A percentile compares a stretch with the other conserved stretches of the same genome.
These are phyloP conservation scores for Chrysolina haemoptera DNA, from an alignment of 2,888 invertebrate genomes.

Conservation along the genomic window DNA sequence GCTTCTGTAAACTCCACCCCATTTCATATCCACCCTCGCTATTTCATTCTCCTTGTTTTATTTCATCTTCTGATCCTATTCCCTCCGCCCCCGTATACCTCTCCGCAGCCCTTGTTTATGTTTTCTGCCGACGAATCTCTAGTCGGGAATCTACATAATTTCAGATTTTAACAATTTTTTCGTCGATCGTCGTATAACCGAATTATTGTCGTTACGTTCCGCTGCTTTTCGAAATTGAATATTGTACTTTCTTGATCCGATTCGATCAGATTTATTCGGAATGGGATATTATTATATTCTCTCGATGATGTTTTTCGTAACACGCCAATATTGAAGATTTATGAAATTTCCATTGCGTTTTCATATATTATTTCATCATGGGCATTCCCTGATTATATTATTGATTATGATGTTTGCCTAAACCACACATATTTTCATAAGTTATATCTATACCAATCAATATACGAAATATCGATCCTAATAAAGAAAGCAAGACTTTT, in stretches of 20 bases:
- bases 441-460: too few relatives aligned
- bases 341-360: too few relatives aligned
- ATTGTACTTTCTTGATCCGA: slow-evolving; percentile 42
- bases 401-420: too few relatives aligned
- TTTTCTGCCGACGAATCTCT: slow-evolving; percentile 65
- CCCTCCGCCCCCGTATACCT: slow-evolving; percentile 46
- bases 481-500: too few relatives aligned
- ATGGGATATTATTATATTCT: not conserved
- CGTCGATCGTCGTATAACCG: slow-evolving; percentile 53
- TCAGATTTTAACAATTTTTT: slow-evolving; percentile 65
- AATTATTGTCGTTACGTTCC: slow-evolving; percentile 49
- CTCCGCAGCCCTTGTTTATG: slow-evolving; percentile 60
- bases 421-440: too few relatives aligned
- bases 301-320: not conserved
- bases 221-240: slow-evolving; percentile 51
- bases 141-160: slow-evolving; percentile 69
- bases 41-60: slow-evolving; percentile 71
- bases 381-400: too few relatives aligned
- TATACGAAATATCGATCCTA: too few relatives aligned
- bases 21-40: slow-evolving; percentile 71
- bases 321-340: not conserved
- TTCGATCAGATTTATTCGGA: slow-evolving; percentile 39
- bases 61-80: slow-evolving; percentile 69
- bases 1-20: slow-evolving; percentile 72
- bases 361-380: not conserved